Conservation (phyloP, 2,797 vertebrate genomes). For the Anguilla marmorata region DNA sequence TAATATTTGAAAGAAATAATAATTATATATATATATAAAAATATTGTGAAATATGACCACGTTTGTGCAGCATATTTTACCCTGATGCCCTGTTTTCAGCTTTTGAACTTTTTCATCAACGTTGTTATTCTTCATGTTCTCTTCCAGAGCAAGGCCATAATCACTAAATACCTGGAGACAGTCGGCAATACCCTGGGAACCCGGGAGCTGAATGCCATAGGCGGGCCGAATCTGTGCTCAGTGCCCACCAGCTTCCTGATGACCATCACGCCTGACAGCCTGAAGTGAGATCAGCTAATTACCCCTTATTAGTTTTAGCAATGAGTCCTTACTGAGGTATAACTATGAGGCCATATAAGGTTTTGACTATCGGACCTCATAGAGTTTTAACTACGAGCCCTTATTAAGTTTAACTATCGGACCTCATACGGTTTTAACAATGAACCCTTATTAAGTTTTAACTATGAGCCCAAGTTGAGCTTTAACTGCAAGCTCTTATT, state of each 20-base stretch:
- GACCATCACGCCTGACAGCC: constrained; percentile 31
- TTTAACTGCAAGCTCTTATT: no score
- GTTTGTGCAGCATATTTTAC: no score
- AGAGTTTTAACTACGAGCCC: no score
- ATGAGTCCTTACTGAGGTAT: background rate
- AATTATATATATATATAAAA: no score
- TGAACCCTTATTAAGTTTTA: background rate
- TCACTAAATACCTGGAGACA: constrained; percentile 41
- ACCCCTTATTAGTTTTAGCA: no score
- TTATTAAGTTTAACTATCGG: background rate
- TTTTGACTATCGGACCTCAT: no score
- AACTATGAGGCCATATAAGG: background rate
- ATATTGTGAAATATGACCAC: no score
- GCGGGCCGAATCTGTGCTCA: constrained; percentile 45
- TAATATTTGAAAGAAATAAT: no score
- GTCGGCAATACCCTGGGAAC: constrained; percentile 33
- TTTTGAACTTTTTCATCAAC: background rate
- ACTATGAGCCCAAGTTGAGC: background rate
- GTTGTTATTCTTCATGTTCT: background rate
- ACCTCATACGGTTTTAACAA: no score
- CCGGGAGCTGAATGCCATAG: constrained; percentile 37
- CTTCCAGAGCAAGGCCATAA: constrained; percentile 39
- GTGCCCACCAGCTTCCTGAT: constrained; percentile 27
- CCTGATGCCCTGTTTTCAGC: no score
- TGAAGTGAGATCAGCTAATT: constrained; percentile 35